Base-by-base conservation (phyloP, 2,113 vertebrate genomes). In the Grammomys surdaster region DNA sequence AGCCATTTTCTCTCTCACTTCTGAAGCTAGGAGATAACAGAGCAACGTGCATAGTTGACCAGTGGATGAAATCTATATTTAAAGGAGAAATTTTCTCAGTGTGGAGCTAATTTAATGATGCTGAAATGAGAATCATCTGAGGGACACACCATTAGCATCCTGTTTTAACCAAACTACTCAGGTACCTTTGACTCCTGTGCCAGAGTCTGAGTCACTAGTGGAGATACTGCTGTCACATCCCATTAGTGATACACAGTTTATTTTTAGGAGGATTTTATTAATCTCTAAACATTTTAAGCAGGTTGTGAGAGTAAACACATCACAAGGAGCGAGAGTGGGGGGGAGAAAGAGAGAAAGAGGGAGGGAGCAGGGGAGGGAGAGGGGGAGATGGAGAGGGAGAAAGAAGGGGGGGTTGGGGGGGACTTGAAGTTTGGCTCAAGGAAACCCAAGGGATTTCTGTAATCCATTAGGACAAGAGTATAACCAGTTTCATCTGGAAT, bases 251-350 rank as follows among this genome's bases (percentile, higher is more conserved):
- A 81, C 11, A 48, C 2, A 70, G 95, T 97, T 86, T 96, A 65
- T 78, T 93, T 94, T 63, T 28, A 86, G 82, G 36, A 92, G 86
- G 33, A 85, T 60, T 94, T 92, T 94, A 36, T 94, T 93, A 60
- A 72, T 94, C 33, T 91, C 72, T 89, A 80, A 78, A 67, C 85
- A 92, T 17, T 65, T 51, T 84, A 82, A 76, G 3, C 26, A 60
- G 31, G 31, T 92, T 84, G n/a, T 94, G 13, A 95, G 16, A 48
- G 60, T 58, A 65, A 17, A 78, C 63, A 70, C 17, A 67, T 19
- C 1, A 78, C 63, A 65, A 7, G 56, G 7, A n/a, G 60, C 33
- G 0, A 65, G 26, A 36, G 8, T 51, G 48, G 8, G 51, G 9
- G 51, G 8, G 51, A 51, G 14, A 46, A 51, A 43, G 1, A 63